phyloP scores from a whole-genome alignment of 2,113 vertebrate species.

The Dicentrarchus labrax region DNA sequence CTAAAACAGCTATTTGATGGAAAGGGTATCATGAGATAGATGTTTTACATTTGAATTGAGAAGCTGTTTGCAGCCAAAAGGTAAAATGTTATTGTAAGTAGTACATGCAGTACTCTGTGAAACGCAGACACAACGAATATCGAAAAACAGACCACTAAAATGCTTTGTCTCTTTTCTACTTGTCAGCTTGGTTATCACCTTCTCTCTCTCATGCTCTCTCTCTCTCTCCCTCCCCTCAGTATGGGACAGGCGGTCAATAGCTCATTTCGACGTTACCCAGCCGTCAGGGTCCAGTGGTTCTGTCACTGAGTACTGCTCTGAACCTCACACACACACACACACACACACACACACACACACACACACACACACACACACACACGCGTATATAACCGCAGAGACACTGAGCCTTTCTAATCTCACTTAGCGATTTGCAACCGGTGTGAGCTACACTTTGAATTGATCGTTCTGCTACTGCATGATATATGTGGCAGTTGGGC shows the following conservation, averaged over 20 bases:
- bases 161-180: neutral
- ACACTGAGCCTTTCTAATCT: conserved; percentile 62
- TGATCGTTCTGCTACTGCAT: conserved; percentile 43
- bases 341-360: neutral
- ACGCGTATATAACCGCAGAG: neutral
- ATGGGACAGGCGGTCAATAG: conserved; percentile 41
- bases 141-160: conserved; percentile 12
- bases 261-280: conserved; percentile 60
- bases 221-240: neutral
- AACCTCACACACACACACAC: conserved; percentile 31
- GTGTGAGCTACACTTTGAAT: conserved; percentile 36
- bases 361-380: conserved; percentile 12
- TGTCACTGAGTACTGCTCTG: conserved; percentile 17
- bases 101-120: neutral
- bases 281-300: conserved; percentile 54
- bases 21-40: neutral
- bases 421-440: conserved; percentile 15
- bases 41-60: neutral
- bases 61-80: neutral
- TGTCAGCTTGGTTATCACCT: conserved; percentile 14
- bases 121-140: conserved; percentile 3
- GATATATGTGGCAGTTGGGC: conserved; percentile 48
- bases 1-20: neutral
- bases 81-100: neutral
- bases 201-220: neutral